These are phyloP conservation scores for Salticus scenicus DNA, from an alignment of 2,888 invertebrate species.

Conservation along the genomic window DNA sequence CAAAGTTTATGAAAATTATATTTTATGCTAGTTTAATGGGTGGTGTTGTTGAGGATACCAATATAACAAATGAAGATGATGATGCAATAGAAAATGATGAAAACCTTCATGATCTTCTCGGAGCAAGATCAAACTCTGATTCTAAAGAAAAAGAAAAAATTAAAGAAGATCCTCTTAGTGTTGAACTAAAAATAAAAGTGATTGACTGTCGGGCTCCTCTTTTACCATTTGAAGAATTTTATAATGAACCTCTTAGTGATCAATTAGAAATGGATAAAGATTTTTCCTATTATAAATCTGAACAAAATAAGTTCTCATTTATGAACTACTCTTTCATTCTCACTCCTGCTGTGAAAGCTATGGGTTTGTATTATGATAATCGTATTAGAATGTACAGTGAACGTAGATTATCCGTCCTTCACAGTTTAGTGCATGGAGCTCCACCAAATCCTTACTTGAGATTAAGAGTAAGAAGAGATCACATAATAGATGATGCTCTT, in stretches of 20 bases:
- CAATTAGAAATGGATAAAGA: slow-evolving; percentile 95
- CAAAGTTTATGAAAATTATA: slow-evolving; percentile 86
- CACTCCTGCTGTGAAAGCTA: slow-evolving; percentile 92
- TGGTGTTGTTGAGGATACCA: slow-evolving; percentile 78
- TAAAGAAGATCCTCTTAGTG: slow-evolving; percentile 81
- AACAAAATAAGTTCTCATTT: slow-evolving; percentile 84
- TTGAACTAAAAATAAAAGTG: slow-evolving; percentile 84
- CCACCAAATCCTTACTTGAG: slow-evolving; percentile 89
- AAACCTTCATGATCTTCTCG: slow-evolving; percentile 73
- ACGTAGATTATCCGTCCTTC: slow-evolving; percentile 88
- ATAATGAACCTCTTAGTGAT: slow-evolving; percentile 94
- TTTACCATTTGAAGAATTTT: slow-evolving; percentile 91
- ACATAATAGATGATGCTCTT: slow-evolving; percentile 93
- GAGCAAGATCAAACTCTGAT: slow-evolving; percentile 75
- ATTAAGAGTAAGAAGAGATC: slow-evolving; percentile 84
- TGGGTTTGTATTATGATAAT: slow-evolving; percentile 94
- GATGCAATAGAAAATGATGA: slow-evolving; percentile 76
- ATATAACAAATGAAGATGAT: slow-evolving; percentile 74
- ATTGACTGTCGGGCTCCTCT: slow-evolving; percentile 89
- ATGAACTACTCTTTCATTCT: slow-evolving; percentile 92
- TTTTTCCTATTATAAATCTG: slow-evolving; percentile 87
- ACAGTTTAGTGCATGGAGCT: slow-evolving; percentile 86
- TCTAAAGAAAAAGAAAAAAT: slow-evolving; percentile 74
- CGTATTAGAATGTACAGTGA: slow-evolving; percentile 96
- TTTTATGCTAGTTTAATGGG: slow-evolving; percentile 87